A percentile compares a stretch with the other conserved stretches of the same genome.
Evolutionary conservation across 2,888 invertebrate genomes (phyloP).

Genomic region (Cephus sareptanus): DNA sequence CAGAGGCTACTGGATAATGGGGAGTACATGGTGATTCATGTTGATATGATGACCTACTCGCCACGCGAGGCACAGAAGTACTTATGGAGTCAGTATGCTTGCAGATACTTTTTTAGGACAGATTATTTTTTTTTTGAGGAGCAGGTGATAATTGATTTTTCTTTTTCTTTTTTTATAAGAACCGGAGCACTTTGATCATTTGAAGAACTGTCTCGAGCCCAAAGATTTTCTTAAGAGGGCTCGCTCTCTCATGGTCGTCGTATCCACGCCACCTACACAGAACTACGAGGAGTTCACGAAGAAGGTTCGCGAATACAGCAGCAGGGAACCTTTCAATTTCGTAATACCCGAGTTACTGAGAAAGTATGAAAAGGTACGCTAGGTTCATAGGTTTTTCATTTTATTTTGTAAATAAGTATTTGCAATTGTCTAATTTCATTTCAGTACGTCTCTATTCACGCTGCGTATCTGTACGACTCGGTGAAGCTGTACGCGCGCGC

Average conservation of each 20-base stretch:
- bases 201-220: constrained; percentile 73
- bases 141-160: neutral
- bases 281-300: constrained; percentile 82
- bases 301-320: constrained; percentile 83
- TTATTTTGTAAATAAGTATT: constrained; percentile 13
- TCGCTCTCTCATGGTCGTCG: constrained; percentile 87
- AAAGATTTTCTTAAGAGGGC: constrained; percentile 77
- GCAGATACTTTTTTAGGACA: neutral
- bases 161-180: constrained; percentile 57
- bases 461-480: constrained; percentile 95
- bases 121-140: neutral
- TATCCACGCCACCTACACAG: constrained; percentile 83
- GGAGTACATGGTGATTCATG: constrained; percentile 95
- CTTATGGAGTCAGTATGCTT: constrained; percentile 77
- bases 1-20: constrained; percentile 89
- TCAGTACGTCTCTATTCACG: constrained; percentile 89
- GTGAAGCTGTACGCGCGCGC: constrained; percentile 92
- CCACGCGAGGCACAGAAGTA: constrained; percentile 81
- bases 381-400: neutral
- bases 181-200: constrained; percentile 70
- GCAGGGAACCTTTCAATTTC: constrained; percentile 84
- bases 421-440: constrained; percentile 51
- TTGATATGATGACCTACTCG: constrained; percentile 91
- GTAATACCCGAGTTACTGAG: constrained; percentile 71
- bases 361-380: constrained; percentile 62